A percentile compares a stretch with the other conserved stretches of the same genome.
phyloP scores from a whole-genome alignment of 2,113 vertebrate genomes.

The Antennarius striatus region DNA sequence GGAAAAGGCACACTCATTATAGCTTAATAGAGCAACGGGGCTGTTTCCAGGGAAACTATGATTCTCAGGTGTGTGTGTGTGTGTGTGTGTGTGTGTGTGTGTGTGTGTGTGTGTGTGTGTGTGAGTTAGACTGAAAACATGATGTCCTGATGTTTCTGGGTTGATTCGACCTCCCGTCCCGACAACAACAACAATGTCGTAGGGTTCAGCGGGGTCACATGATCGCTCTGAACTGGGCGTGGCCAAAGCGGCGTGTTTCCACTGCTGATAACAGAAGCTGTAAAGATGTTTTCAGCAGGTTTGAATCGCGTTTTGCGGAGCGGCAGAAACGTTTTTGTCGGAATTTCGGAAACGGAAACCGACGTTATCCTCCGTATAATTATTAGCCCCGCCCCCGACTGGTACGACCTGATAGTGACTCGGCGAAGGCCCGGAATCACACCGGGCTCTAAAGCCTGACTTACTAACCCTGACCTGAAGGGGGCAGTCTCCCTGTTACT shows the following conservation, averaged over 20 bases:
- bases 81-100: constrained; percentile 41
- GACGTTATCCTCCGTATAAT: no score
- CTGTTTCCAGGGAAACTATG: constrained; percentile 77
- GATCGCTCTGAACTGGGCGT: no score
- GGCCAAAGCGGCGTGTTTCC: background rate
- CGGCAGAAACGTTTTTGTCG: no score
- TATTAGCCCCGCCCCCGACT: no score
- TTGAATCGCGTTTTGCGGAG: background rate
- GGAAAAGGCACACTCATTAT: constrained; percentile 63
- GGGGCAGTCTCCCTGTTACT: no score
- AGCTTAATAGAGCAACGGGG: constrained; percentile 62
- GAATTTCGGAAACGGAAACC: no score
- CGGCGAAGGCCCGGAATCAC: no score
- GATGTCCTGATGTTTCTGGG: constrained; percentile 34
- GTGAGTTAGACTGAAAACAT: constrained; percentile 31
- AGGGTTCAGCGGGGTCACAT: background rate
- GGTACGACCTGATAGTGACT: no score
- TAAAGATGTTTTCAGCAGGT: background rate
- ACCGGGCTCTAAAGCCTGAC: no score
- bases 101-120: constrained; percentile 7
- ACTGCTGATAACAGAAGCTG: no score
- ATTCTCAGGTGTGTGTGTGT: constrained; percentile 58
- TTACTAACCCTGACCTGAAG: no score
- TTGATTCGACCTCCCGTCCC: constrained; percentile 21
- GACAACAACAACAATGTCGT: constrained; percentile 22